Conservation (phyloP, 2,888 invertebrate species). For the Lymantria dispar region DNA sequence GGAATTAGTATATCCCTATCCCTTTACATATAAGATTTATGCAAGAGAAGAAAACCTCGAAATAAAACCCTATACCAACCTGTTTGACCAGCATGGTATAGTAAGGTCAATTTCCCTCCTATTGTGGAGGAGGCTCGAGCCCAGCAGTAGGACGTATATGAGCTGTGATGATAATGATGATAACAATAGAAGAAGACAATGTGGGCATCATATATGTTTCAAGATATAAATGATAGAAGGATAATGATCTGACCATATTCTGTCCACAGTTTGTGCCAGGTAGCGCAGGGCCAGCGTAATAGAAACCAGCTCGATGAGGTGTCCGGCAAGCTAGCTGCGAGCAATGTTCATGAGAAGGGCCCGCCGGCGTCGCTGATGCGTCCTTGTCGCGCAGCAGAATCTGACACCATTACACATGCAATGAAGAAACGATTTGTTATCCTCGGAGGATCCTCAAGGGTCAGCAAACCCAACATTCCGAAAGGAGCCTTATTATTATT, state of each 20-base stretch:
- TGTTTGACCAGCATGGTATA: no score
- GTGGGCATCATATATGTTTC: no score
- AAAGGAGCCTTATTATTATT: no score
- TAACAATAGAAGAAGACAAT: no score
- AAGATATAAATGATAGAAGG: not conserved
- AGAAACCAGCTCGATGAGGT: constrained; percentile 88
- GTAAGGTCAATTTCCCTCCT: no score
- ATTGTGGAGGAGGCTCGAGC: no score
- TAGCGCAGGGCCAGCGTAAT: constrained; percentile 91
- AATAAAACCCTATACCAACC: no score
- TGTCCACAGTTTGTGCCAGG: constrained; percentile 89
- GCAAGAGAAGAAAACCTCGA: no score
- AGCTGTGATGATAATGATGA: no score
- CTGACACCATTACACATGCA: constrained; percentile 28
- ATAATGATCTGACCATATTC: constrained; percentile 74
- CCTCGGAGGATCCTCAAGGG: not conserved
- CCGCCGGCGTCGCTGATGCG: constrained; percentile 81
- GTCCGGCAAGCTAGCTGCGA: constrained; percentile 87
- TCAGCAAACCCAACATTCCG: not conserved
- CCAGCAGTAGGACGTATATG: no score
- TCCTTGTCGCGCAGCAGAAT: constrained; percentile 85
- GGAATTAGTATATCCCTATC: no score
- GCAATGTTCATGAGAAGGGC: constrained; percentile 71
- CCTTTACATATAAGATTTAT: no score
- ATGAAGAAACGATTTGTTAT: not conserved